Evolutionary conservation across 2,888 invertebrate genomes (phyloP), one percentile per base, ranked within the genome.

Genomic region (Metallyticus violacea): DNA sequence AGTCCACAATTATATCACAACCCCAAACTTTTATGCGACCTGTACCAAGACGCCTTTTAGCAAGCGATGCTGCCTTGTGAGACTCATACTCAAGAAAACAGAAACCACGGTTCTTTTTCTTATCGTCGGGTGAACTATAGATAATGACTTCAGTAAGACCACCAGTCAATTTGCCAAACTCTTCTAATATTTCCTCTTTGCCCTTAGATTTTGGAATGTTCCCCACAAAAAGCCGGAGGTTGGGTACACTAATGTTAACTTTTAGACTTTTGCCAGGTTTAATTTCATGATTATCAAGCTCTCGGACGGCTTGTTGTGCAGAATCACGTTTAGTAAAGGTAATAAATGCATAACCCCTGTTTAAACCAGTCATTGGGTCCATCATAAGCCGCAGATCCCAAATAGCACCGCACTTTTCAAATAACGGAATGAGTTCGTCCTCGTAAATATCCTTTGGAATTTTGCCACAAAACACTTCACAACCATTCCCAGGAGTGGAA

Each of bases 151-250:
- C 99, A 91, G 96, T 95, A 92, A 99, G 96, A 92, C 99, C 99
- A 93, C 99, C 99, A 98, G 99, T 97, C 95, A 98, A 96, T 97
- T 99, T 99, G 96, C 97, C 97, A 96, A 99, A 99, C 96, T 99
- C 99, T 95, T 99, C 99, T 96, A 98, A 96, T 95, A 99, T 99
- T 96, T 99, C 99, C 95, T 99, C 99, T 97, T 98, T 99, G 96
- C 98, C 97, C 97, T 99, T 99, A 94, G 98, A 99, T 96, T 99
- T 99, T 95, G 99, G 99, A 96, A 99, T 99, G 97, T 99, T 99
- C 95, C 99, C 99, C 95, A 99, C 98, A 96, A 99, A 99, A 94
- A 99, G 97, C 95, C 99, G 98, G 94, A 99, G 98, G 96, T 99
- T 99, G 95, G 99, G 99, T 95, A 99, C 98, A 94, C 99, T 99